Evolutionary conservation across 2,113 vertebrate genomes (phyloP), one percentile per base, ranked within the genome.

Genomic region (Gambusia holbrooki): DNA sequence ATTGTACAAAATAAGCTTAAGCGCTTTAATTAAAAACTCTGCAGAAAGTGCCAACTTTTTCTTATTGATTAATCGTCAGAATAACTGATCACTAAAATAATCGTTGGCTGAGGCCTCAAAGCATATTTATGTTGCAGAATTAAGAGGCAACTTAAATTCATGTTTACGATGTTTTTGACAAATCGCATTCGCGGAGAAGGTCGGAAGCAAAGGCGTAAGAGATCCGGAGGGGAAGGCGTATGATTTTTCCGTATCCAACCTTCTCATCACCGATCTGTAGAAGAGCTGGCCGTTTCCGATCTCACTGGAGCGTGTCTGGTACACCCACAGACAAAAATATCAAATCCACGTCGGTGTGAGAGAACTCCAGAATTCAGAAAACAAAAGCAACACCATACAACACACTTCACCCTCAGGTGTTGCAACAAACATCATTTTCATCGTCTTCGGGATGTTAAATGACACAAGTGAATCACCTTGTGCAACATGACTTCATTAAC

Each of bases 81-180:
- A 12, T 37, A 10, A 37, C 35, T 37, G 35, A 37, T 37, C 35
- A 37, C 35, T 37, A 37, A 37, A 37, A 37, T 3, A 37, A 3
- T 10, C 35, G 10, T 12, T 35, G 10, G 35, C 35, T 35, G 35
- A 1, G 10, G 35, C 35, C 9, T 35, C 0, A 70, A 73, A 74
- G 78, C 15, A 48, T 5, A 48, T 27, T 27, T 14, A 48, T 76
- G 66, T 35, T 69, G 6, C 28, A 9, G 61, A 74, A 81, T 76
- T 48, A 66, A 73, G 35, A 76, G 42, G 65, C 58, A 69, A 73
- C 61, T 11, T 37, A 77, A 79, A 84, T 79, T 60, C 27, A 71
- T 29, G 81, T 80, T 73, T 72, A 71, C 73, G 68, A 74, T 69
- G 51, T 74, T 14, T 25, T 13, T 25, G 7, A 66, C 11, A 4